Evolutionary conservation across 2,797 vertebrate genomes (phyloP).

Genomic region (Microhierax caerulescens): DNA sequence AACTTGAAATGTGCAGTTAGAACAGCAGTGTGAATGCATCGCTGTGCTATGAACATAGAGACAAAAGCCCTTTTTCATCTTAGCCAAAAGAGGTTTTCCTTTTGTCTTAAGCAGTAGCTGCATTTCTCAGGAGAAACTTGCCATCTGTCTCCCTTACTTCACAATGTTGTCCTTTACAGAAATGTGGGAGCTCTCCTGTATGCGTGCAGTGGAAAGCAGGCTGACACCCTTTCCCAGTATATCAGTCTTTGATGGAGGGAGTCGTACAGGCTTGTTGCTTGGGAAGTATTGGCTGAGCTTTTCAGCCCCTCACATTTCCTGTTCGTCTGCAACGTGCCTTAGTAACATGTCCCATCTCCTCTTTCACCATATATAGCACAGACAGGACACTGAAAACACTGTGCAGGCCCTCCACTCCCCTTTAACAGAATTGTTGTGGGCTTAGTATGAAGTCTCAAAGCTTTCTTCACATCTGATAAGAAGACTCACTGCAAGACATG

Average conservation of each 20-base stretch:
- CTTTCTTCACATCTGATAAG: neutral
- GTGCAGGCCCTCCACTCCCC: neutral
- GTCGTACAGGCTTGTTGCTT: neutral
- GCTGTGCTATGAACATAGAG: accelerated
- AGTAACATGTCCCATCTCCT: neutral
- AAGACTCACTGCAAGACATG: neutral
- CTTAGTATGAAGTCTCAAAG: neutral
- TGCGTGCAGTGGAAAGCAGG: neutral
- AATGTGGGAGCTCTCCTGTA: neutral
- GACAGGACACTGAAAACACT: neutral
- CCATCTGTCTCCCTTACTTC: neutral
- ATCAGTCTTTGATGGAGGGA: neutral
- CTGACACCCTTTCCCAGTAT: neutral
- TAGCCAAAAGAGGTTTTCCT: neutral
- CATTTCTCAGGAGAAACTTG: neutral
- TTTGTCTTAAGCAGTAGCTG: neutral
- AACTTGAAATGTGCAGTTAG: neutral
- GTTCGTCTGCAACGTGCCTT: neutral
- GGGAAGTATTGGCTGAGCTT: neutral
- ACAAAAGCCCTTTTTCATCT: neutral
- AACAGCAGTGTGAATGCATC: accelerated
- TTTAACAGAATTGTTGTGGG: neutral
- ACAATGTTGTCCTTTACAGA: neutral
- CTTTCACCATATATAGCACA: neutral
- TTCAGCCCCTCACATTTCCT: neutral